Evolutionary conservation across 2,113 vertebrate genomes (phyloP), one percentile per base, ranked within the genome.

Genomic region (Sarotherodon lohbergeri): DNA sequence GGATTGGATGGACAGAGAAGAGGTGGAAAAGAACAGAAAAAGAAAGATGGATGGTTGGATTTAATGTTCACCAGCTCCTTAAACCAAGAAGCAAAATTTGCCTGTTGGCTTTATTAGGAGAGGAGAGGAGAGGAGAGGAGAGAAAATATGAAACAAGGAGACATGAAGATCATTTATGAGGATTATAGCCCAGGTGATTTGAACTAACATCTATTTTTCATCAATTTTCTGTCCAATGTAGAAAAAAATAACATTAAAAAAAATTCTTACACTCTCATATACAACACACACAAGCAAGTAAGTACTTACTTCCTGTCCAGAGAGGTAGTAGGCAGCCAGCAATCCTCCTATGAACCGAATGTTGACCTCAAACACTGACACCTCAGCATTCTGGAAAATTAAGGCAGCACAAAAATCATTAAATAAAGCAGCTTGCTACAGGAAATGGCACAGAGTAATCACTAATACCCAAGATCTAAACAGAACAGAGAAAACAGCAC

Each of bases 311-410:
- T 99, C 98, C 91, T 99, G 98, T 95, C 98, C 98, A 41, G 98
- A 99, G 86, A 99, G 97, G 92, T 99, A 99, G 91, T 98, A 99
- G 0, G 98, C 98, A 36, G 98, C 97, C 89, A 99, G 95, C 14
- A 99, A 96, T 79, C 98, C 98, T 3, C 98, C 98, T 27, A 99
- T 99, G 95, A 99, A 99, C 16, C 98, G 97, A 86, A 99, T 99
- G 92, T 99, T 99, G 93, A 99, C 98, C 94, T 99, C 98, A 95
- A 99, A 99, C 90, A 99, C 98, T 9, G 98, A 99, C 6, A 99
- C 98, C 92, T 99, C 98, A 0, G 97, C 97, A 95, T 99, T 99
- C 98, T 99, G 96, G 76, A 82, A 89, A 86, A 95, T 83, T 84
- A 90, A 87, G 66, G 66, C 6, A 52, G 17, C 68, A 83, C 3